phyloP scores from a whole-genome alignment of 2,113 vertebrate genomes.

The Corythaixoides concolor region DNA sequence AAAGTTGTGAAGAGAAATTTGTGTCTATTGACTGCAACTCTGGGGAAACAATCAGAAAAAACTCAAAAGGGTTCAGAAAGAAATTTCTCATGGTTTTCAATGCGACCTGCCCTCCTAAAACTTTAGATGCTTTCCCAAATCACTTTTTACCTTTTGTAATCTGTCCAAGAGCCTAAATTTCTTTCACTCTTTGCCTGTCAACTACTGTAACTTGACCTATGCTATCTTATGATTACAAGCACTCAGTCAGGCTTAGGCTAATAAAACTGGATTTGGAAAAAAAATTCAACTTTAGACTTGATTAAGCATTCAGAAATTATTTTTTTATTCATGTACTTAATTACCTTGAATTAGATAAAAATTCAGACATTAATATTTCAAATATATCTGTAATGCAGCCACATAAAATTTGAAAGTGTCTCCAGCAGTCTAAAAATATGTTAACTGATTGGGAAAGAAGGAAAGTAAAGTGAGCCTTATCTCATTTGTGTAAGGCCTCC shows the following conservation, averaged over 20 bases:
- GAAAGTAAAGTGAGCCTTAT: background rate
- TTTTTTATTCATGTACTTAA: background rate
- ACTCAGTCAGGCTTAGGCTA: background rate
- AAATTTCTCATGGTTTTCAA: background rate
- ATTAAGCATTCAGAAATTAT: background rate
- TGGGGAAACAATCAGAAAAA: background rate
- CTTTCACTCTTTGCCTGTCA: background rate
- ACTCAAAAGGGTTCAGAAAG: background rate
- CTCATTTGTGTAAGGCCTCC: background rate
- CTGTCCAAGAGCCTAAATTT: background rate
- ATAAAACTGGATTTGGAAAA: background rate
- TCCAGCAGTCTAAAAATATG: background rate
- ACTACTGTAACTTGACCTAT: background rate
- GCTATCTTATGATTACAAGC: background rate
- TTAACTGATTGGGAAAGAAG: background rate
- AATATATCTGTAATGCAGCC: background rate
- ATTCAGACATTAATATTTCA: background rate
- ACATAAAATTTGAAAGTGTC: background rate
- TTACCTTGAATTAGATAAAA: background rate
- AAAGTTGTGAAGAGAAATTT: background rate
- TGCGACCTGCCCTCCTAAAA: background rate
- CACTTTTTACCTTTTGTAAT: background rate
- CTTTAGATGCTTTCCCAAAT: background rate
- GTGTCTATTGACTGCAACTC: background rate
- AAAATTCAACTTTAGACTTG: background rate